Percentiles rank a stretch among this genome's conserved stretches.
Conservation (phyloP, 2,113 vertebrate species). For the Gadus chalcogrammus region DNA sequence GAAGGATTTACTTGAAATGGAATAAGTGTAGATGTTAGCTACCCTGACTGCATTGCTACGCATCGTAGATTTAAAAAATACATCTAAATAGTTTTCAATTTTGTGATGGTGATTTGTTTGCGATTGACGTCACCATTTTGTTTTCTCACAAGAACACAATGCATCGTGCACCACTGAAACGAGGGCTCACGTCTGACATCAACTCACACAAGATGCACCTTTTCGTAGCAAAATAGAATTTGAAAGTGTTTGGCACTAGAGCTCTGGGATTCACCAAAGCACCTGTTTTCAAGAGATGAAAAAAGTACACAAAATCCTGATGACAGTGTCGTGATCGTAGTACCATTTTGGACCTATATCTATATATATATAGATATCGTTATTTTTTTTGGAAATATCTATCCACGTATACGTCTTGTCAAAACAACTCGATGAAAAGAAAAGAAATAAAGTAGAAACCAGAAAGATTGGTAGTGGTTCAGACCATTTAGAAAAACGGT, state of each 20-base stretch:
- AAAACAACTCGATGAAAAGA: constrained; percentile 50
- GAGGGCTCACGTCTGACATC: constrained; percentile 2
- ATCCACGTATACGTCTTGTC: constrained; percentile 46
- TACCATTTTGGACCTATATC: constrained; percentile 8
- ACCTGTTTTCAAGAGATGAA: constrained; percentile 54
- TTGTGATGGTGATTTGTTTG: constrained; percentile 15
- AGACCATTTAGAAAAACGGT: constrained; percentile 67
- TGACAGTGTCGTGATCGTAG: constrained; percentile 53
- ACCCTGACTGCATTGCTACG: constrained; percentile 11
- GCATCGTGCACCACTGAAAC: constrained; percentile 10
- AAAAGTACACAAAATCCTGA: constrained; percentile 34
- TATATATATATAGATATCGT: not conserved
- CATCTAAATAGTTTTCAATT: constrained; percentile 46
- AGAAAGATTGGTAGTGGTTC: constrained; percentile 61
- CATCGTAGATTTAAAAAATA: constrained; percentile 10
- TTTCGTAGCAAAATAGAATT: constrained; percentile 53
- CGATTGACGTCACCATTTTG: constrained; percentile 13
- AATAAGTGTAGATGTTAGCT: constrained; percentile 39
- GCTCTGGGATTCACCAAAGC: constrained; percentile 50
- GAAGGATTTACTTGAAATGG: constrained; percentile 49
- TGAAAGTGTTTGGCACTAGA: constrained; percentile 72
- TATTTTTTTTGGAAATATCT: constrained; percentile 48
- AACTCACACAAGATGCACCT: constrained; percentile 35
- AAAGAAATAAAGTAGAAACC: constrained; percentile 58
- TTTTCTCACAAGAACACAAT: constrained; percentile 32